Evolutionary conservation across 2,797 vertebrate genomes (phyloP), one percentile per base, ranked within the genome.

Genomic region (Jordanella pulchra): DNA sequence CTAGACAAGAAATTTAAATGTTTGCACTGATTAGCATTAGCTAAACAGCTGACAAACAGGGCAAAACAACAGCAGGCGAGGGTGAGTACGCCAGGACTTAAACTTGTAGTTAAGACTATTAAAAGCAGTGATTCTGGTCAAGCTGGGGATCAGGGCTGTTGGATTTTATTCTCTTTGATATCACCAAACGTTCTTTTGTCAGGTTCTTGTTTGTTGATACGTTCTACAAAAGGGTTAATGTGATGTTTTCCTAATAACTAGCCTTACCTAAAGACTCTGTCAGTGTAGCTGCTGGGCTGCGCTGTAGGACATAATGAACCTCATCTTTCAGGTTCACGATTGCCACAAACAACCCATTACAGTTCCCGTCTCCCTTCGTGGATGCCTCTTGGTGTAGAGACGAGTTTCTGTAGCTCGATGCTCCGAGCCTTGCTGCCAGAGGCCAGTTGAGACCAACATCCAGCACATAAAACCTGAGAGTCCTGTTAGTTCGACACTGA

Each of bases 311-410:
- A 53, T 99, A 97, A 83, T 99, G 97, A 39, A 95, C 93, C 84
- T 99, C 97, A 63, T 99, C 96, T 68, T 95, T 95, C 77, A 99
- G 90, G 86, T 97, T 95, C 86, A 99, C 93, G 32, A 99, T 99
- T 47, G 97, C 69, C 15, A 95, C 96, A 81, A 99, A 99, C 27
- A 92, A 90, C 56, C 91, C 74, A 14, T 89, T 81, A 0, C 47
- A 6, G 7, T 61, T 76, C n/a, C 68, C 18, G 0, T 76, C 56
- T 0, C 64, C 74, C 2, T 28, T 68, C 1, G 10, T 28, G 0
- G 47, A 76, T 0, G 66, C 27, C 30, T 65, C 78, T 32, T n/a
- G 72, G 44, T 64, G 71, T 25, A 18, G 63, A 23, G 69, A 67
- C 23, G 75, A 58, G n/a, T 75, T 92, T 9, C 45, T 30, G 56